Evolutionary conservation across 64 coral and sea anemone genomes (phyloP).

Genomic region (Stichodactyla mertensii): DNA sequence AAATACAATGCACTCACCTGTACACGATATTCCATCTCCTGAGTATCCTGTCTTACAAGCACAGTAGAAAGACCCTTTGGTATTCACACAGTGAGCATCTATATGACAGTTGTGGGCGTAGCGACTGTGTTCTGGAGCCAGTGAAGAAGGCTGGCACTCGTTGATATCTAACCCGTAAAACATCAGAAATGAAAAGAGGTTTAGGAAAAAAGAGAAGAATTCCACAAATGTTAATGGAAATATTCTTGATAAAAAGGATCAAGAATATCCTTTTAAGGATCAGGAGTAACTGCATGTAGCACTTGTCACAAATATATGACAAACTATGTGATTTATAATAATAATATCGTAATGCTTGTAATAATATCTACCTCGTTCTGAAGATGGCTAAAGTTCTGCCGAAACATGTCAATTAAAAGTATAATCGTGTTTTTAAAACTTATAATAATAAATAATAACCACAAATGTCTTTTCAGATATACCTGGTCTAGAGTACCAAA

Average conservation of each 20-base stretch:
- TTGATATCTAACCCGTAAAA: constrained; percentile 34
- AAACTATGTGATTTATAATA: not conserved
- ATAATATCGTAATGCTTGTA: no score
- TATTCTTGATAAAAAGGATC: not conserved
- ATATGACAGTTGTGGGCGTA: constrained; percentile 59
- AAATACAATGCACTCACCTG: constrained; percentile 20
- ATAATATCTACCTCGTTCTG: no score
- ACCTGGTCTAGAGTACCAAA: no score
- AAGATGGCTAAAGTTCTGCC: no score
- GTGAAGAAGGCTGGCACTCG: constrained; percentile 39
- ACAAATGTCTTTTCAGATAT: no score
- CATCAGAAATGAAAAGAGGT: not conserved
- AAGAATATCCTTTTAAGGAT: constrained; percentile 21
- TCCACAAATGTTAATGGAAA: not conserved
- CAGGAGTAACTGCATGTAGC: not conserved
- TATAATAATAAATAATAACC: not conserved
- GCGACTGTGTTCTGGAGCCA: not conserved
- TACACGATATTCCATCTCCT: constrained; percentile 65
- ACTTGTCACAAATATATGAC: not conserved
- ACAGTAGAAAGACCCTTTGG: constrained; percentile 75
- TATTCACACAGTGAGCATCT: constrained; percentile 67
- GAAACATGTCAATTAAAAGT: no score
- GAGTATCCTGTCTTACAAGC: constrained; percentile 65
- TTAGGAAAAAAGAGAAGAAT: not conserved
- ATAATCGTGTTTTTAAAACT: no score